Percentiles rank a stretch among this genome's conserved stretches.
phyloP scores from a whole-genome alignment of 2,113 vertebrate species.

The Leptocoma aspasia region DNA sequence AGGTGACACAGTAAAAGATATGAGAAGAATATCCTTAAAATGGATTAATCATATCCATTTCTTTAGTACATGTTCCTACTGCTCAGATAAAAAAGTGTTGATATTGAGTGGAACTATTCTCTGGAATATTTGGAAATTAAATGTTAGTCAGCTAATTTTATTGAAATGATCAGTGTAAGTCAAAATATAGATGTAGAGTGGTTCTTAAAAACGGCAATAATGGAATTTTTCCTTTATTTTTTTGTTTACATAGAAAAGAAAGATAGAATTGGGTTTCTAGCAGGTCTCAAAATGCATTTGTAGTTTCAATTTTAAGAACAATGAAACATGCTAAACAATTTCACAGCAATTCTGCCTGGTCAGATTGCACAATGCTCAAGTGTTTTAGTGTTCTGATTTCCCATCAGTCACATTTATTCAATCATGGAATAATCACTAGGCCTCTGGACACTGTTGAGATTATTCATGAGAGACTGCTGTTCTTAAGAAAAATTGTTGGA shows the following conservation, averaged over 20 bases:
- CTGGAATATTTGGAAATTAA: neutral
- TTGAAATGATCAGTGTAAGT: neutral
- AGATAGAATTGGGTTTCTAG: neutral
- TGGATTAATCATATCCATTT: neutral
- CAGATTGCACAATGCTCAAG: neutral
- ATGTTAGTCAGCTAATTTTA: neutral
- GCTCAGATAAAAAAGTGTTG: neutral
- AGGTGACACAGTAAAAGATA: neutral
- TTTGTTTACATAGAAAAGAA: neutral
- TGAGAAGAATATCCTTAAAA: neutral
- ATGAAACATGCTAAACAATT: slow-evolving; percentile 11
- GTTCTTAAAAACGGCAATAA: neutral
- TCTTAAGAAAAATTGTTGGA: slow-evolving; percentile 3
- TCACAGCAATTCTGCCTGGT: neutral
- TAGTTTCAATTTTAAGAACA: slow-evolving; percentile 9
- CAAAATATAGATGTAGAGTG: neutral
- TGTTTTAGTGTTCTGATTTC: slow-evolving; percentile 22
- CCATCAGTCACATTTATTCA: slow-evolving; percentile 22
- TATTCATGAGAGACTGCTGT: slow-evolving; percentile 25
- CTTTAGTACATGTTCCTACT: neutral
- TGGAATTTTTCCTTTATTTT: neutral
- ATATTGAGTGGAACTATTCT: neutral
- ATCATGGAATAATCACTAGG: neutral
- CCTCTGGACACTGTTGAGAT: neutral
- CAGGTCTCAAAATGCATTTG: neutral